These are phyloP conservation scores for Dynastes maya DNA, from an alignment of 2,888 invertebrate species.

Conservation along the genomic window DNA sequence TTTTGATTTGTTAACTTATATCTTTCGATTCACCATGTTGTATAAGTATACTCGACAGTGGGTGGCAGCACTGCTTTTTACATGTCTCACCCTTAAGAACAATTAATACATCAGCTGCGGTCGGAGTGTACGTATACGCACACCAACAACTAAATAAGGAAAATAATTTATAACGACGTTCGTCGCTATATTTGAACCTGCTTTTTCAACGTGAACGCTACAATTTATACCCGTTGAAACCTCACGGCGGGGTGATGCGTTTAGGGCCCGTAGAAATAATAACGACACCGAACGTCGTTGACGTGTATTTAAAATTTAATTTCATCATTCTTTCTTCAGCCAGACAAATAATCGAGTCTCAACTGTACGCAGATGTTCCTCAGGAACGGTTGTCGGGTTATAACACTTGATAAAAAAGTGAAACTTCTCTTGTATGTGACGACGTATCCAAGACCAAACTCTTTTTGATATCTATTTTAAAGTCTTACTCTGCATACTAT, in stretches of 20 bases:
- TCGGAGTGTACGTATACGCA: neutral
- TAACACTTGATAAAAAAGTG: neutral
- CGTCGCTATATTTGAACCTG: conserved; percentile 36
- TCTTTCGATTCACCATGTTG: neutral
- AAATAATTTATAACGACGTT: conserved; percentile 35
- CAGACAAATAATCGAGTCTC: conserved; percentile 44
- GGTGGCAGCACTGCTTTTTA: neutral
- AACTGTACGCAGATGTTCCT: conserved; percentile 38
- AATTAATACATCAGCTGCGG: conserved; percentile 41
- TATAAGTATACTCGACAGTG: neutral
- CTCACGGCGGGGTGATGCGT: conserved; percentile 19
- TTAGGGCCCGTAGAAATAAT: conserved; percentile 38
- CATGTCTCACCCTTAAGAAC: conserved; percentile 1
- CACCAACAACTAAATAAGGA: neutral
- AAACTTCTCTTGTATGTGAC: conserved; percentile 1
- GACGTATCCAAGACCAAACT: conserved; percentile 26
- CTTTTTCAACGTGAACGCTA: conserved; percentile 29
- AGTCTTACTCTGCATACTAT: neutral
- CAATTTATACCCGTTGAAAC: conserved; percentile 36
- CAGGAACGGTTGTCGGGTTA: no score
- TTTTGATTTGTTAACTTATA: neutral
- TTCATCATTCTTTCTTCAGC: conserved; percentile 37
- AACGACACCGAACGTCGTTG: conserved; percentile 37
- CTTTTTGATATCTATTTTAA: conserved; percentile 48
- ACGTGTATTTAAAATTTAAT: conserved; percentile 49